phyloP scores from a whole-genome alignment of 2,888 invertebrate genomes.

The Pammene fasciana region DNA sequence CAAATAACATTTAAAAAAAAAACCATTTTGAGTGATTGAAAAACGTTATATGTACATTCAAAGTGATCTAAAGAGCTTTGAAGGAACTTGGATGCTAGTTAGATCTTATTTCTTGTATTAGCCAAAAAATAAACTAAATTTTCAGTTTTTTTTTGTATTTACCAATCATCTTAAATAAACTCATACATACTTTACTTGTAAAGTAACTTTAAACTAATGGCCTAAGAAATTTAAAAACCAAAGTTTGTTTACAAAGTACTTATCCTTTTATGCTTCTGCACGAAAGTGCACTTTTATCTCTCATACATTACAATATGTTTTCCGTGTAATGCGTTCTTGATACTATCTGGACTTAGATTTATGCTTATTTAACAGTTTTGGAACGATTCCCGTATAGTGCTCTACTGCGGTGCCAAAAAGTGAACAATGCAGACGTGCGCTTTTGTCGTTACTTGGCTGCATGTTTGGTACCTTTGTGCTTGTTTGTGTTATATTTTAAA shows the following conservation, averaged over 20 bases:
- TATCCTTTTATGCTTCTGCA: slow-evolving; percentile 7
- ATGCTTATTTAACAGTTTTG: slow-evolving; percentile 47
- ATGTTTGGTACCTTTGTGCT: slow-evolving; percentile 18
- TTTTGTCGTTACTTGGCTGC: slow-evolving; percentile 32
- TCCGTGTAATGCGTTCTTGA: slow-evolving; percentile 34
- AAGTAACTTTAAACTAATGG: not conserved
- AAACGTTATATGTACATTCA: too few relatives aligned
- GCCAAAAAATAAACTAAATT: too few relatives aligned
- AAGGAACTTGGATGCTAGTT: too few relatives aligned
- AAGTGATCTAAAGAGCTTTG: too few relatives aligned
- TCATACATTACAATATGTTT: slow-evolving; percentile 29
- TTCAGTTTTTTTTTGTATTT: too few relatives aligned
- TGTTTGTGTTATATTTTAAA: not conserved
- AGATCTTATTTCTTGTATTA: too few relatives aligned
- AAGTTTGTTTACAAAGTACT: slow-evolving; percentile 13
- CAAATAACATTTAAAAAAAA: too few relatives aligned
- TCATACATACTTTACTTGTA: not conserved
- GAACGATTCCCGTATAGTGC: slow-evolving; percentile 52
- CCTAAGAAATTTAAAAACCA: slow-evolving; percentile 9
- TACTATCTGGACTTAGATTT: slow-evolving; percentile 34
- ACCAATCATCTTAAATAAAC: too few relatives aligned
- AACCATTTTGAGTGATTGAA: too few relatives aligned
- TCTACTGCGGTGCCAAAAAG: slow-evolving; percentile 62
- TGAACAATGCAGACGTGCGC: slow-evolving; percentile 59
- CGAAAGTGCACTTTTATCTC: slow-evolving; percentile 31